Conservation (phyloP, 2,113 vertebrate species). For the Scophthalmus maximus region DNA sequence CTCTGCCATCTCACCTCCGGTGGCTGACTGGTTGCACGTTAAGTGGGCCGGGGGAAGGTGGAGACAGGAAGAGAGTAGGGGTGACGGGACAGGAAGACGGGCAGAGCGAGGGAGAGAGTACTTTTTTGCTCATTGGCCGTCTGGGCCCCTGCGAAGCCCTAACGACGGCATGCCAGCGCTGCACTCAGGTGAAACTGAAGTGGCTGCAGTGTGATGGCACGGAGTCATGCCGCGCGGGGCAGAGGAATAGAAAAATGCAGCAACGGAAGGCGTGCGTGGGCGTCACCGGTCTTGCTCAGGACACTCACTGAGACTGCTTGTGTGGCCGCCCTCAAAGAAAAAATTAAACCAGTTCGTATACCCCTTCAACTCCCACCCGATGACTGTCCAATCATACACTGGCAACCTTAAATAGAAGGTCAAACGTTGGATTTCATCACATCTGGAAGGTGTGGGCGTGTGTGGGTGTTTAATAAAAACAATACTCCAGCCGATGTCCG, state of each 20-base stretch:
- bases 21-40: slow-evolving; percentile 68
- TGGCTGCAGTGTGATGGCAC: slow-evolving; percentile 50
- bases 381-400: neutral
- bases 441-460: neutral
- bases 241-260: slow-evolving; percentile 47
- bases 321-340: neutral
- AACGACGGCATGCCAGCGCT: slow-evolving; percentile 52
- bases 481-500: no score
- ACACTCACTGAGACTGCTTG: neutral
- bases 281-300: slow-evolving; percentile 7
- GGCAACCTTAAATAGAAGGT: neutral
- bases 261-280: slow-evolving; percentile 19
- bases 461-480: no score
- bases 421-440: neutral
- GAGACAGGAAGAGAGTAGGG: slow-evolving; percentile 2
- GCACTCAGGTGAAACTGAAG: slow-evolving; percentile 72
- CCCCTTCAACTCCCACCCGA: no score
- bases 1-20: slow-evolving; percentile 89
- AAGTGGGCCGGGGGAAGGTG: slow-evolving; percentile 34
- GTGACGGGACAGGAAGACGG: slow-evolving; percentile 25
- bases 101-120: neutral
- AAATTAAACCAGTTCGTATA: no score
- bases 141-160: slow-evolving; percentile 27
- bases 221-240: slow-evolving; percentile 25
- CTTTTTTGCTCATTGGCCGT: slow-evolving; percentile 6